phyloP scores from a whole-genome alignment of 2,113 vertebrate genomes.

The Colistium nudipinnis region DNA sequence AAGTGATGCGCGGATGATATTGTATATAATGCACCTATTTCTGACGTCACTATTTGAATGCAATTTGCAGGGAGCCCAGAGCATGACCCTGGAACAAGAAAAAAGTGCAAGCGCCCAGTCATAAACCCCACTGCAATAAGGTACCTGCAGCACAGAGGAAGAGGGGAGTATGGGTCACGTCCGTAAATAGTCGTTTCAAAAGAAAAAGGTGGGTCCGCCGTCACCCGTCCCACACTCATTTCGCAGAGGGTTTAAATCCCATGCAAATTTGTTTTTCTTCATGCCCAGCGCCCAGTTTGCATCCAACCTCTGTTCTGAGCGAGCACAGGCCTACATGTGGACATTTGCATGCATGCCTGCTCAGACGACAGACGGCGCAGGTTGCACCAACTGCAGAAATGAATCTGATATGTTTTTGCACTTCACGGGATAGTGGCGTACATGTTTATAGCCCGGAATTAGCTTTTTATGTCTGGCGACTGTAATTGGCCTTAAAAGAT shows the following conservation, averaged over 20 bases:
- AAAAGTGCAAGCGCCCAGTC: background rate
- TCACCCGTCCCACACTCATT: constrained; percentile 42
- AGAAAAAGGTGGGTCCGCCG: too few species aligned
- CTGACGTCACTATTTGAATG: background rate
- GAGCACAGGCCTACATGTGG: constrained; percentile 6
- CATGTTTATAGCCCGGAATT: background rate
- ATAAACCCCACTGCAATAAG: background rate
- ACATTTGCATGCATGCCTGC: constrained; percentile 17
- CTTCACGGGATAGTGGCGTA: background rate
- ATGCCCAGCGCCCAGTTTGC: constrained; percentile 10
- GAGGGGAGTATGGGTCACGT: too few species aligned
- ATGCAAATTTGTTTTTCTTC: constrained; percentile 33
- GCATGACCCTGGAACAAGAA: background rate
- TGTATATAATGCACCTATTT: too few species aligned
- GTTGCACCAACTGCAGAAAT: background rate
- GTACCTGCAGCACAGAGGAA: too few species aligned
- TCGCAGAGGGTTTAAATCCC: constrained; percentile 27
- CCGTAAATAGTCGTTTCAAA: too few species aligned
- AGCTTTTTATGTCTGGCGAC: background rate
- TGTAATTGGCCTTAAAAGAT: background rate
- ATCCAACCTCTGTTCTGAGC: constrained; percentile 10
- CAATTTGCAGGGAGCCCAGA: background rate
- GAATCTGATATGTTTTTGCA: background rate
- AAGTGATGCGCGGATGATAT: too few species aligned
- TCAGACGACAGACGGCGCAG: background rate